These are phyloP conservation scores for Neogobius melanostomus DNA, from an alignment of 2,113 vertebrate genomes.

Conservation along the genomic window DNA sequence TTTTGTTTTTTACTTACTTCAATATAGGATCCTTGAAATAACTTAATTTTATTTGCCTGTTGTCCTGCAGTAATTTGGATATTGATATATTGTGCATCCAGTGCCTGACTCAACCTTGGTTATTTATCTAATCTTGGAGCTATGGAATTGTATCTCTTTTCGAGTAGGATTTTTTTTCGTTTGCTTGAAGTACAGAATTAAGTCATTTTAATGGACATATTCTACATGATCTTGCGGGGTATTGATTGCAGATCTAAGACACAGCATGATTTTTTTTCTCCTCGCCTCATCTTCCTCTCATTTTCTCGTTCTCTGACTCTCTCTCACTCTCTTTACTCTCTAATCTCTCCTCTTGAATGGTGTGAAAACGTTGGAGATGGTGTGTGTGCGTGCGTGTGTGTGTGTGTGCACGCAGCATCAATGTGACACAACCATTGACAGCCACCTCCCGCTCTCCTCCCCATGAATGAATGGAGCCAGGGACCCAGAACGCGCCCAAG, in stretches of 20 bases:
- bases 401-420: neutral
- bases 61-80: too few relatives aligned
- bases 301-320: too few relatives aligned
- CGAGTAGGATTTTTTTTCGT: too few relatives aligned
- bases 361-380: slow-evolving; percentile 5
- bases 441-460: slow-evolving; percentile 5
- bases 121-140: too few relatives aligned
- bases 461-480: neutral
- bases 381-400: neutral
- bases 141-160: too few relatives aligned
- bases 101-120: too few relatives aligned
- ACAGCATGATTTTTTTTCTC: neutral
- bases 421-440: slow-evolving; percentile 28
- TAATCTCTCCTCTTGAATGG: slow-evolving; percentile 5
- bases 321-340: too few relatives aligned
- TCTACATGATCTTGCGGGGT: neutral
- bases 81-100: too few relatives aligned
- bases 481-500: slow-evolving; percentile 8
- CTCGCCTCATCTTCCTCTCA: too few relatives aligned
- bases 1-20: too few relatives aligned
- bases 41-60: too few relatives aligned
- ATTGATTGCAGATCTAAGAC: neutral
- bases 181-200: neutral
- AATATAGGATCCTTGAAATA: too few relatives aligned
- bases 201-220: neutral